Conservation (phyloP, 2,888 invertebrate species). For the Malachius bipustulatus region DNA sequence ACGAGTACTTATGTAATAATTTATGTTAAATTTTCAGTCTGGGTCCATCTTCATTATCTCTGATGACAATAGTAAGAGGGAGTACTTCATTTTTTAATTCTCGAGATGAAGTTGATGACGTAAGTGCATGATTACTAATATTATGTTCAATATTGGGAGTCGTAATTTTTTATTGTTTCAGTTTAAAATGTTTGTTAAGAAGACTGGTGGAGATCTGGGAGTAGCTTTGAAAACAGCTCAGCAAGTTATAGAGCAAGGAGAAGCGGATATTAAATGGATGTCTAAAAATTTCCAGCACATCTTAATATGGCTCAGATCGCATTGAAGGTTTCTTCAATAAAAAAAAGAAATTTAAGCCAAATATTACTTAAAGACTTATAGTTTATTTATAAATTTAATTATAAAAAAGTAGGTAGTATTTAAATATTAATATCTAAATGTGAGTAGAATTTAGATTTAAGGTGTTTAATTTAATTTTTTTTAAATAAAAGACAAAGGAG, state of each 20-base stretch:
- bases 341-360: no score
- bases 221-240: constrained; percentile 52
- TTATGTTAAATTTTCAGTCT: constrained; percentile 43
- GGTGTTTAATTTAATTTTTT: no score
- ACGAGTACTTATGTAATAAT: constrained; percentile 3
- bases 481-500: no score
- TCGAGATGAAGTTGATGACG: constrained; percentile 63
- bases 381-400: no score
- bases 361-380: no score
- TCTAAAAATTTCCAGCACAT: constrained; percentile 61
- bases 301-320: constrained; percentile 71
- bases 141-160: no score
- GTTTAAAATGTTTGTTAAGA: constrained; percentile 55
- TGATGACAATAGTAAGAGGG: constrained; percentile 60
- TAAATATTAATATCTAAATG: no score
- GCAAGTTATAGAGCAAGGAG: constrained; percentile 69
- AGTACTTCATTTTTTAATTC: constrained; percentile 64
- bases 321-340: no score
- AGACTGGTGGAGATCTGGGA: constrained; percentile 54
- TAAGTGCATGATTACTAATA: constrained; percentile 33
- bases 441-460: no score
- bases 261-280: constrained; percentile 79
- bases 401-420: no score
- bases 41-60: constrained; percentile 56
- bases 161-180: constrained; percentile 30